Evolutionary conservation across 37 sponge, comb jelly and placozoan genomes (phyloP).

Genomic region (Crambe crambe): DNA sequence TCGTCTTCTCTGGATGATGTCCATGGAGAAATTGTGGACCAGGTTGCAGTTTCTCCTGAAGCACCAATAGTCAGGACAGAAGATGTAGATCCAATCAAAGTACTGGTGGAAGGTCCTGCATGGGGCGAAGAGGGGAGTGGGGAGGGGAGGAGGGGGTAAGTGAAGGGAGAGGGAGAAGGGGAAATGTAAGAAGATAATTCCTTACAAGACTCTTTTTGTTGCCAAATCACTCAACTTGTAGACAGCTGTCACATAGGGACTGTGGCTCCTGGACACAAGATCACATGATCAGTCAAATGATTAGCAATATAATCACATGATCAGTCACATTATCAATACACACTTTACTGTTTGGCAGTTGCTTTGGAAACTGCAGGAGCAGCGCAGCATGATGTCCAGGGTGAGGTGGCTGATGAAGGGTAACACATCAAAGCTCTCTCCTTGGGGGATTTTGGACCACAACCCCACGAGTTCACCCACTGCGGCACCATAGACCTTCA

Average conservation of each 20-base stretch:
- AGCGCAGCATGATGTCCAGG: slow-evolving; percentile 85
- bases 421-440: slow-evolving; percentile 53
- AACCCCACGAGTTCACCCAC: slow-evolving; percentile 23
- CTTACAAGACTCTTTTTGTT: slow-evolving; percentile 51
- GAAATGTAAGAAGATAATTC: neutral
- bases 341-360: slow-evolving; percentile 73
- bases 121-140: too few relatives aligned
- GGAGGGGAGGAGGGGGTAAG: too few relatives aligned
- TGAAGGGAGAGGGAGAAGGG: too few relatives aligned
- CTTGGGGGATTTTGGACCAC: slow-evolving; percentile 48
- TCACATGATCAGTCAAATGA: neutral
- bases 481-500: slow-evolving; percentile 47
- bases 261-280: slow-evolving; percentile 38
- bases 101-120: slow-evolving; percentile 61
- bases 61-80: slow-evolving; percentile 36
- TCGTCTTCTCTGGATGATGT: slow-evolving; percentile 61
- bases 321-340: too few relatives aligned
- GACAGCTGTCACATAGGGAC: slow-evolving; percentile 45
- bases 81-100: slow-evolving; percentile 59
- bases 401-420: slow-evolving; percentile 73
- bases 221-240: slow-evolving; percentile 40
- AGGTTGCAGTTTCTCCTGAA: slow-evolving; percentile 38
- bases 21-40: slow-evolving; percentile 79
- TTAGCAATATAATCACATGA: too few relatives aligned
- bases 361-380: slow-evolving; percentile 79